Evolutionary conservation across 2,797 vertebrate species (phyloP).

Genomic region (Phoebastria nigripes): DNA sequence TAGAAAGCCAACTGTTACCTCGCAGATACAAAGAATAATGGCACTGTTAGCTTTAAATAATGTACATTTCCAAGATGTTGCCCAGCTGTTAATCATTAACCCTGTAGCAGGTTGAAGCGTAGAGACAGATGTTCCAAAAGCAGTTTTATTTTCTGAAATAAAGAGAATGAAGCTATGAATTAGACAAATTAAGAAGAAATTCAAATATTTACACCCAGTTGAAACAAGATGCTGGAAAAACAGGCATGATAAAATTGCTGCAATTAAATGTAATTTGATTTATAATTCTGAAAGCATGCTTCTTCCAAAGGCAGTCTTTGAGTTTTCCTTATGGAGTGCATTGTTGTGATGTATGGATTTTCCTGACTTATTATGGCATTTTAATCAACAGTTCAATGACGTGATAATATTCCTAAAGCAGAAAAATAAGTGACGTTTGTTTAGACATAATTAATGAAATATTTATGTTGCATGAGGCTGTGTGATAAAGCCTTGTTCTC

Average conservation of each 20-base stretch:
- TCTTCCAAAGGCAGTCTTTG: conserved; percentile 22
- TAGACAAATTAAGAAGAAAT: conserved; percentile 60
- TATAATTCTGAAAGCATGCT: conserved; percentile 27
- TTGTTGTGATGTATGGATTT: conserved; percentile 58
- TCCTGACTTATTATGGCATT: conserved; percentile 70
- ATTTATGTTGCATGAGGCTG: conserved; percentile 78
- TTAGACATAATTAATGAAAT: conserved; percentile 82
- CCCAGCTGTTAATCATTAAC: conserved; percentile 63
- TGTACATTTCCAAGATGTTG: neutral
- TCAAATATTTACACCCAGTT: conserved; percentile 55
- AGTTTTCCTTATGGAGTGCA: conserved; percentile 27
- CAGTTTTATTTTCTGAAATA: conserved; percentile 42
- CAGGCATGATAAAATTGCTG: conserved; percentile 40
- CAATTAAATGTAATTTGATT: conserved; percentile 59
- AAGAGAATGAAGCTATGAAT: conserved; percentile 46
- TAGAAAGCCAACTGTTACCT: conserved; percentile 28
- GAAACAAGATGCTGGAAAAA: conserved; percentile 52
- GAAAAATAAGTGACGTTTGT: conserved; percentile 80
- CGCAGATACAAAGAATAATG: neutral
- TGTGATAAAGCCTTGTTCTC: conserved; percentile 77
- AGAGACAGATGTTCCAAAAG: conserved; percentile 64
- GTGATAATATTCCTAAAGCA: conserved; percentile 78
- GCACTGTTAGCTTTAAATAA: conserved; percentile 17
- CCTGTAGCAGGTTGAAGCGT: conserved; percentile 54
- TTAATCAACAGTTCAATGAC: conserved; percentile 73